Evolutionary conservation across 2,113 vertebrate species (phyloP).

Genomic region (Pachyramphus minor): DNA sequence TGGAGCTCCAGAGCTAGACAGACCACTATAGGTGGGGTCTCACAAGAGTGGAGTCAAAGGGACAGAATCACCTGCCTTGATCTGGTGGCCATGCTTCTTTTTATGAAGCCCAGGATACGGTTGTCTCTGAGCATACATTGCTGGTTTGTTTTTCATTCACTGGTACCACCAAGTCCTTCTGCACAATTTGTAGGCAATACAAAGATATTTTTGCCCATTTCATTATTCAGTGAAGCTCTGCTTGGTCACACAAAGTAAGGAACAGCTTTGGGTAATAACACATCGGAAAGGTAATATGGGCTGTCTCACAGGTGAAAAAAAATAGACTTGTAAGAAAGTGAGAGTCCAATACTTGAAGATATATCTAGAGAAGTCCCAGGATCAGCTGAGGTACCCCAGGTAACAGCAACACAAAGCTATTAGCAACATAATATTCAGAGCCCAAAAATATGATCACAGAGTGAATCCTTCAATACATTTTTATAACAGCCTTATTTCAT

Average conservation of each 20-base stretch:
- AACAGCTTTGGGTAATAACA: not conserved
- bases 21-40: not conserved
- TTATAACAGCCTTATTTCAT: not conserved
- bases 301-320: not conserved
- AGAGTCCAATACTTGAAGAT: not conserved
- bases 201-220: not conserved
- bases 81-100: not conserved
- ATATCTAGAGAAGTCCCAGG: not conserved
- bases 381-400: not conserved
- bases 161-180: not conserved
- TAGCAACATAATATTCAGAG: not conserved
- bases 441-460: not conserved
- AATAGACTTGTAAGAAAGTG: not conserved
- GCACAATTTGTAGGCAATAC: not conserved
- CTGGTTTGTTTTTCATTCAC: not conserved
- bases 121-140: rapidly evolving
- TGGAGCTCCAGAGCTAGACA: rapidly evolving
- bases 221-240: not conserved
- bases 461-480: not conserved
- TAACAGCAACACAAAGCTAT: not conserved
- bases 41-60: not conserved
- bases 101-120: rapidly evolving
- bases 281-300: not conserved
- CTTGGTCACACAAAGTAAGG: not conserved
- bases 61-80: rapidly evolving